These are phyloP conservation scores for Sardinella longiceps DNA, from an alignment of 2,797 vertebrate genomes.

Conservation along the genomic window DNA sequence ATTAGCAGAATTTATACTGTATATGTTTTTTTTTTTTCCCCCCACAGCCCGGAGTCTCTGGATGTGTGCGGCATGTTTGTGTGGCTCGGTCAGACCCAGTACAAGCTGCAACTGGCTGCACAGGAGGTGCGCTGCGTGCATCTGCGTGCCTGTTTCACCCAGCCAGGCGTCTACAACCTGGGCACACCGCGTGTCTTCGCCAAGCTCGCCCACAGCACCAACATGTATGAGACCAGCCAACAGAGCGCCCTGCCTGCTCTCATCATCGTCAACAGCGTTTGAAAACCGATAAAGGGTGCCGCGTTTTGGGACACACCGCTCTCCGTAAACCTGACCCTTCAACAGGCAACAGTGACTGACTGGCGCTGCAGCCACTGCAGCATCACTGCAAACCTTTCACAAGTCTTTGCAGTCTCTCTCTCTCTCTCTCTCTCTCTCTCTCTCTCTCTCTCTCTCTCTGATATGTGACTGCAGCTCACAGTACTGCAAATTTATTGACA, in stretches of 20 bases:
- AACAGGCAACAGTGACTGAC: background rate
- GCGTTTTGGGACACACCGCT: background rate
- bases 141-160: slow-evolving; percentile 90
- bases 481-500: background rate
- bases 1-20: background rate
- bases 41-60: slow-evolving; percentile 81
- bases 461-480: background rate
- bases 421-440: background rate
- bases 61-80: slow-evolving; percentile 90
- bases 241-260: slow-evolving; percentile 87
- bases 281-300: slow-evolving; percentile 52
- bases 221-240: slow-evolving; percentile 84
- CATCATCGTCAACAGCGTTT: slow-evolving; percentile 90
- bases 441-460: background rate
- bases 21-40: background rate
- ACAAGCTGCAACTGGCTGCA: slow-evolving; percentile 86
- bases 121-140: slow-evolving; percentile 83
- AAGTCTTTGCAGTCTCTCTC: background rate
- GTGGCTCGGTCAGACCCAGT: slow-evolving; percentile 94
- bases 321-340: background rate
- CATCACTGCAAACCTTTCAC: background rate
- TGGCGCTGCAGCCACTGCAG: background rate
- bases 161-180: slow-evolving; percentile 94
- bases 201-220: slow-evolving; percentile 81
- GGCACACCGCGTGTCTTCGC: slow-evolving; percentile 91